phyloP scores from a whole-genome alignment of 1,140 invertebrate species.

The Cyphomyrmex costatus region DNA sequence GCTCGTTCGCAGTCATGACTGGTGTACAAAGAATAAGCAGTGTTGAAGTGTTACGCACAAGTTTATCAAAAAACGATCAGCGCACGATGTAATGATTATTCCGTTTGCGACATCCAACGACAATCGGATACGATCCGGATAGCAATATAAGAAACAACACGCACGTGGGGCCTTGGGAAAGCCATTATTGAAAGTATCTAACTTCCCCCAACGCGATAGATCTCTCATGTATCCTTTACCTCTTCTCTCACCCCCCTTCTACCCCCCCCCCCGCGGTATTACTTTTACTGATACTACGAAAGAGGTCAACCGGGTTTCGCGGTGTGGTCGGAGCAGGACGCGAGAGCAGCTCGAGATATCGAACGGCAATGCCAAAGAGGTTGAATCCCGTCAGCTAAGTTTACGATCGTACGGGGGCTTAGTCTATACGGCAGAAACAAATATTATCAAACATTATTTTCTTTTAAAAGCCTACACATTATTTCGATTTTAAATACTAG shows the following conservation, averaged over 20 bases:
- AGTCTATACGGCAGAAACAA: constrained; percentile 75
- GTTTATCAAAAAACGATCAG: constrained; percentile 60
- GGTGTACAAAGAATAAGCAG: constrained; percentile 37
- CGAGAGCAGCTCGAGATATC: constrained; percentile 79
- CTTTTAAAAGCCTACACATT: too few species aligned
- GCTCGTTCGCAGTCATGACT: constrained; percentile 41
- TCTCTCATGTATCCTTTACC: constrained; percentile 55
- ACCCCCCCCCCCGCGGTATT: constrained; percentile 19
- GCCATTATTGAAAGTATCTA: constrained; percentile 63
- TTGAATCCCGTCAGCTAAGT: constrained; percentile 76
- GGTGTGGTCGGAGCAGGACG: constrained; percentile 59
- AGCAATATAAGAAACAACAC: constrained; percentile 61
- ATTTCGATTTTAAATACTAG: too few species aligned
- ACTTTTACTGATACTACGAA: constrained; percentile 61
- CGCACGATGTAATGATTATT: constrained; percentile 50
- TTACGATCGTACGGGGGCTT: constrained; percentile 82
- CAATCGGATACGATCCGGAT: constrained; percentile 49
- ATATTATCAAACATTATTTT: too few species aligned
- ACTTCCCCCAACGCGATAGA: constrained; percentile 49
- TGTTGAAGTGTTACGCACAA: background rate
- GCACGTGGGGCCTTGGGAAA: constrained; percentile 49
- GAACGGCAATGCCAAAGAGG: constrained; percentile 79
- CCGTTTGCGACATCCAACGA: constrained; percentile 50
- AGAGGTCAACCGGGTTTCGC: constrained; percentile 70
- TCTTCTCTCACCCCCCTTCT: background rate